Conservation (phyloP, 1,140 invertebrate genomes). For the Tenebrio molitor region DNA sequence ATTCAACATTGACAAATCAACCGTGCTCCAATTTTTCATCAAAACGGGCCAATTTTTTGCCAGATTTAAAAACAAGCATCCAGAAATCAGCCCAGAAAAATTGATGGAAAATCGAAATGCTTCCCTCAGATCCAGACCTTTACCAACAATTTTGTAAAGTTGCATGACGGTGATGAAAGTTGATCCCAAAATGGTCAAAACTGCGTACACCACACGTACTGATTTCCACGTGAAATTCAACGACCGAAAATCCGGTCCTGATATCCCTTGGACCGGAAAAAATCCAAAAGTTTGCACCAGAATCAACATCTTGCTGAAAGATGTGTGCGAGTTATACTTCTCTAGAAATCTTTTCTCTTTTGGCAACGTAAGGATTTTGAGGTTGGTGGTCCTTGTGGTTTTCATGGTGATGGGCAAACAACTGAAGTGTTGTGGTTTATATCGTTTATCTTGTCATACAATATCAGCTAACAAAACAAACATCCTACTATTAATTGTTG, state of each 20-base stretch:
- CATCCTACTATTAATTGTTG: neutral
- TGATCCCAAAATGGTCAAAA: neutral
- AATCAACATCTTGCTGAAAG: slow-evolving; percentile 17
- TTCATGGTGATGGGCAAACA: neutral
- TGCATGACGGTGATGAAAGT: neutral
- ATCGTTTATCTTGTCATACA: slow-evolving; percentile 14
- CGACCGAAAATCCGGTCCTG: neutral
- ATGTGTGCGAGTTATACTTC: slow-evolving; percentile 18
- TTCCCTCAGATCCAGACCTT: slow-evolving; percentile 5
- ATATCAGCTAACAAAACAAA: neutral
- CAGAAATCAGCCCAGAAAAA: neutral
- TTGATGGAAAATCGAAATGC: slow-evolving; percentile 1
- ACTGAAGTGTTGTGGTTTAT: neutral
- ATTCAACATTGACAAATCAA: slow-evolving; percentile 37
- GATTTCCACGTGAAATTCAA: slow-evolving; percentile 43
- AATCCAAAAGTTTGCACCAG: slow-evolving; percentile 50
- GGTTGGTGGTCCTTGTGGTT: neutral
- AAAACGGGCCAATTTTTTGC: slow-evolving; percentile 38
- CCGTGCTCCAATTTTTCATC: slow-evolving; percentile 28
- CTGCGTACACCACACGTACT: slow-evolving; percentile 40
- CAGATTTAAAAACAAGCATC: slow-evolving; percentile 28
- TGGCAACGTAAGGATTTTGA: slow-evolving; percentile 7
- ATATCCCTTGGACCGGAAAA: slow-evolving; percentile 45
- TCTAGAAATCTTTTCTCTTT: slow-evolving; percentile 46
- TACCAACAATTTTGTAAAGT: neutral